Percentiles rank a stretch among this genome's conserved stretches.
Evolutionary conservation across 2,888 invertebrate species (phyloP).

Genomic region (Diarsia rubi): DNA sequence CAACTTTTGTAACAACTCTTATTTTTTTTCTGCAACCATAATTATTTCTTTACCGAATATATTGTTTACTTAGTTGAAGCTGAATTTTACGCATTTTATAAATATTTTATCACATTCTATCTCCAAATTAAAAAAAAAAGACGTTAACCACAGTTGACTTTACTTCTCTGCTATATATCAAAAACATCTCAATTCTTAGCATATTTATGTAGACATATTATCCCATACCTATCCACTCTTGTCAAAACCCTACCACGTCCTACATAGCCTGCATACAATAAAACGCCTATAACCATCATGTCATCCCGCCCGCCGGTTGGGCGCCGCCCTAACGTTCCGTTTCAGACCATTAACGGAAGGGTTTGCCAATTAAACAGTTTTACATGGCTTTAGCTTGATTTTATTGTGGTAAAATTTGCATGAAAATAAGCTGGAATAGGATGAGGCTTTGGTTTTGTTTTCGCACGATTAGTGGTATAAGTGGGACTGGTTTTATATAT

Average conservation of each 20-base stretch:
- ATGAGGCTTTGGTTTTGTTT: slow-evolving; percentile 28
- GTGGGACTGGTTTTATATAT: neutral
- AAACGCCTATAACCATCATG: slow-evolving; percentile 47
- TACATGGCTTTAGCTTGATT: slow-evolving; percentile 72
- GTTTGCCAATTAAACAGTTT: slow-evolving; percentile 79
- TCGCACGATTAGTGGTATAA: slow-evolving; percentile 36
- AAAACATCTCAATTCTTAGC: neutral
- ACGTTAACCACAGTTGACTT: neutral
- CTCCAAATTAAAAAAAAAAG: neutral
- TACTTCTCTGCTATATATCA: neutral
- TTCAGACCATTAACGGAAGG: slow-evolving; percentile 69
- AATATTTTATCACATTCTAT: neutral
- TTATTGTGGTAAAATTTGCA: slow-evolving; percentile 78
- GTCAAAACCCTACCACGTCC: slow-evolving; percentile 7
- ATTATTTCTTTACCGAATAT: neutral
- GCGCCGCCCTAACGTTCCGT: slow-evolving; percentile 62
- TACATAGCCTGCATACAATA: slow-evolving; percentile 40
- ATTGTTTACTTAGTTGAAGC: neutral
- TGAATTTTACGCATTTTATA: neutral
- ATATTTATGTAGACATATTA: no score
- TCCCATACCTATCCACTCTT: neutral
- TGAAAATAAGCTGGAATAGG: slow-evolving; percentile 70
- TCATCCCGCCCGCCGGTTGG: slow-evolving; percentile 55
- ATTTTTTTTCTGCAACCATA: neutral
- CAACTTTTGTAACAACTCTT: neutral